Base-by-base conservation (phyloP, 35 echinoderm and acorn worm genomes). In the Apostichopus japonicus region DNA sequence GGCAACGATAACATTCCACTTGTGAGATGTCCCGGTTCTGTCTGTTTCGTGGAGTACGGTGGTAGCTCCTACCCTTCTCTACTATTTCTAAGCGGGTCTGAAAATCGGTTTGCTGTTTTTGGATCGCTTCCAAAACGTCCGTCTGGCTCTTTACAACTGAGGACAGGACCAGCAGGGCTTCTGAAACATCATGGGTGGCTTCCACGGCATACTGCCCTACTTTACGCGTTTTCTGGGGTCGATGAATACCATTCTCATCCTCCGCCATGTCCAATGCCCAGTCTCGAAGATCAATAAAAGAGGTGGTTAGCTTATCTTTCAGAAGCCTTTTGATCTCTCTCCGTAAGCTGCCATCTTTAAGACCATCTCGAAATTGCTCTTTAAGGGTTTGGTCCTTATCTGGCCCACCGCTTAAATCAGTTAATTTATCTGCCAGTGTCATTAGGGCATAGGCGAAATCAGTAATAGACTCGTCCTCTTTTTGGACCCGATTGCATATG, bases 281-380 rank as follows among this genome's bases (percentile, higher is more conserved):
- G 83, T 86, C 83, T 62, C 83, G 23, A 56, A 86, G 27, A 10
- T 10, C n/a, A 56, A 86, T 86, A 86, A 86, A 57, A 3, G 54
- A 9, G 23, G 17, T 58, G 5, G 2, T 21, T 13, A 54, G 83
- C 15, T 86, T 24, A 4, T 86, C 54, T 8, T 86, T 56, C 83
- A 86, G 2, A 8, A 59, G 83, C 27, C 83, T 51, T 54, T 86
- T 86, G 17, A 86, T 54, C 15, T 65, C 83, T 58, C 83, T 55
- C 54, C 83, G 15, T 15, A 57, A 17, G 11, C 54, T 25, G 4
- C 1, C 33, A 55, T 84, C 81, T 10, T 4, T 4, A 8, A 78
- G 77, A 13, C 62, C 62, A 5, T 44, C 33, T 3, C 33, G 33
- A 44, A 44, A 44, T 44, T 44, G 33, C 2, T 44, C 33, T 44